Evolutionary conservation across 1,140 invertebrate genomes (phyloP).

Genomic region (Scaptomyza montana): DNA sequence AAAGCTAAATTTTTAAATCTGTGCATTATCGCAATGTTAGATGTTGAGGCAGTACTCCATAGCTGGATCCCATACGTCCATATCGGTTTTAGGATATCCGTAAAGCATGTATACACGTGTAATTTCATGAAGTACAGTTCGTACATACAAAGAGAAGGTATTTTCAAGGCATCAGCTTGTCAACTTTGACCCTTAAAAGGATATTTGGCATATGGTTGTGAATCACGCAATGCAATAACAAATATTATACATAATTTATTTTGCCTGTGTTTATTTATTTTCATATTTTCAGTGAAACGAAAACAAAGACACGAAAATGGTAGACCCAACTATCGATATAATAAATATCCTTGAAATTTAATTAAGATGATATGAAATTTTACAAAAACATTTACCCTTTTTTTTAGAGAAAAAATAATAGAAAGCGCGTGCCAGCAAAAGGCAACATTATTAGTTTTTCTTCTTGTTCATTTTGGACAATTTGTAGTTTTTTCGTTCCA

Average conservation of each 20-base stretch:
- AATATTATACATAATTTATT: not conserved
- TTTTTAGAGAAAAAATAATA: not conserved
- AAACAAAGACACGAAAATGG: not conserved
- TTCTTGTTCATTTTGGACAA: not conserved
- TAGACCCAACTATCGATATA: not conserved
- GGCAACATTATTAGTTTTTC: slow-evolving; percentile 36
- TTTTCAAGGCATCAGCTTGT: slow-evolving; percentile 17
- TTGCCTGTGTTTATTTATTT: not conserved
- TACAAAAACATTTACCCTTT: too few species aligned
- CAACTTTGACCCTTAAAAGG: not conserved
- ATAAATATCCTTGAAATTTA: too few species aligned
- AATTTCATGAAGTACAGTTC: too few species aligned
- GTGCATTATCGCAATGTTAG: too few species aligned
- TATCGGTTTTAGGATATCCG: too few species aligned
- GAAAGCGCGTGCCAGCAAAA: slow-evolving; percentile 27
- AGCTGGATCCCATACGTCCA: too few species aligned
- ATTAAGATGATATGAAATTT: too few species aligned
- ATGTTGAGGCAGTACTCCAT: too few species aligned
- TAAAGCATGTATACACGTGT: too few species aligned
- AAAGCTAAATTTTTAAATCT: too few species aligned
- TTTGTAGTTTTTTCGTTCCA: slow-evolving; percentile 11
- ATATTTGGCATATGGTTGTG: slow-evolving; percentile 7
- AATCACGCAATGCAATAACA: slow-evolving; percentile 30
- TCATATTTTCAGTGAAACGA: slow-evolving; percentile 5
- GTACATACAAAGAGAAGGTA: too few species aligned